These are phyloP conservation scores for Heliconius cydno DNA, from an alignment of 2,888 invertebrate genomes.

Conservation along the genomic window DNA sequence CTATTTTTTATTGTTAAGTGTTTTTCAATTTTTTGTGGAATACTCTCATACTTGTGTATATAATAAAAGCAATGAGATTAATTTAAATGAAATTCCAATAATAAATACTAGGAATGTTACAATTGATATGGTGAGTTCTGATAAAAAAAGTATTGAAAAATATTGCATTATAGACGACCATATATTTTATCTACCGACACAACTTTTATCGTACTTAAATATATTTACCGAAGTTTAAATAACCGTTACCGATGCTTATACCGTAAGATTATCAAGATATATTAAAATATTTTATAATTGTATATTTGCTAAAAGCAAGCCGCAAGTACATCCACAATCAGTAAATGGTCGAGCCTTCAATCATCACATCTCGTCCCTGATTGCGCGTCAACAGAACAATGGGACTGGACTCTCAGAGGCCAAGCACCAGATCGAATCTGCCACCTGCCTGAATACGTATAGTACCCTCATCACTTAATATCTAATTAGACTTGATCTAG, in stretches of 20 bases:
- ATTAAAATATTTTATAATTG: too few species aligned
- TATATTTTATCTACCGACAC: background rate
- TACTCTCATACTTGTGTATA: too few species aligned
- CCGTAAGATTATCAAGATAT: background rate
- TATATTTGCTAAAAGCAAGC: background rate
- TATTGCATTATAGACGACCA: background rate
- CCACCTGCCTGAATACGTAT: conserved; percentile 36
- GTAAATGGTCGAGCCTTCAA: background rate
- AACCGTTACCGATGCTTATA: background rate
- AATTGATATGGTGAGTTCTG: background rate
- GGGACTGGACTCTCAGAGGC: conserved; percentile 36
- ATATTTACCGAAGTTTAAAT: background rate
- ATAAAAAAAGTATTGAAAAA: background rate
- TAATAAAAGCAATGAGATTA: background rate
- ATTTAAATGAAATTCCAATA: background rate
- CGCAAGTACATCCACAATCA: conserved; percentile 29
- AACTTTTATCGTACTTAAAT: too few species aligned
- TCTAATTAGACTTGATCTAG: conserved; percentile 39
- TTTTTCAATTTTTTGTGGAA: too few species aligned
- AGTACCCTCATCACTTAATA: conserved; percentile 39
- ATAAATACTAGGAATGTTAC: background rate
- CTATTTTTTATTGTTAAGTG: background rate
- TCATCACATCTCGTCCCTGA: conserved; percentile 19
- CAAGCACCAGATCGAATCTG: conserved; percentile 47
- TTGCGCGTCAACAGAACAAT: conserved; percentile 42